Evolutionary conservation across 2,888 invertebrate species (phyloP), one percentile per base, ranked within the genome.

Genomic region (Sinhomidia bicolor): DNA sequence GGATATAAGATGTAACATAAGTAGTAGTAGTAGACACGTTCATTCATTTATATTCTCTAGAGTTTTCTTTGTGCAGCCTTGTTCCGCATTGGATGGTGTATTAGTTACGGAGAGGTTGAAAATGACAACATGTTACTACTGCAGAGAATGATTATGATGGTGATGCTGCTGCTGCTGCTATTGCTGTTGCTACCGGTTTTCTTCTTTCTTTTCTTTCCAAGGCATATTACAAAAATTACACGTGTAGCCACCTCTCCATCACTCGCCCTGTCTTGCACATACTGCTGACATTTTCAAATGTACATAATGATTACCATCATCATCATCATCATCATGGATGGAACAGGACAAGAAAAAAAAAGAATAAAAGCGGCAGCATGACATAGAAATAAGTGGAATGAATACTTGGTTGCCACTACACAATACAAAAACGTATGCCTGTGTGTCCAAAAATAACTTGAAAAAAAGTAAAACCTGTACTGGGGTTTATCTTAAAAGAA

Each of bases 211-310:
- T n/a, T n/a, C n/a, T n/a, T n/a, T n/a, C n/a, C n/a, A n/a, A n/a
- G 71, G 71, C 71, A 47, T 71, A 79, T 57, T 60, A 78, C 54
- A 54, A n/a, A 54, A 12, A 82, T 54, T 82, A 47, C 83, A 83
- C 83, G 83, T 83, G 83, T 83, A 83, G 54, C 36, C 74, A 71
- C 54, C 47, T 54, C 74, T 68, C 54, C 36, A 51, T 82, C 47
- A 65, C 23, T 65, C 47, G 65, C 17, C 23, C 20, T 81, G 82
- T 44, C 62, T 41, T 79, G 0, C 23, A 71, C 71, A 57, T 71
- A 74, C 41, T 71, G 68, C 82, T 83, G 83, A 83, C 74, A 83
- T 83, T 83, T 83, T 74, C 83, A 54, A 71, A 57, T 74, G 71
- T 36, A 83, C 83, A 71, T 65, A 71, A 57, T 71, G 83, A 83